phyloP scores from a whole-genome alignment of 2,797 vertebrate genomes.

The Sebastes cheni region DNA sequence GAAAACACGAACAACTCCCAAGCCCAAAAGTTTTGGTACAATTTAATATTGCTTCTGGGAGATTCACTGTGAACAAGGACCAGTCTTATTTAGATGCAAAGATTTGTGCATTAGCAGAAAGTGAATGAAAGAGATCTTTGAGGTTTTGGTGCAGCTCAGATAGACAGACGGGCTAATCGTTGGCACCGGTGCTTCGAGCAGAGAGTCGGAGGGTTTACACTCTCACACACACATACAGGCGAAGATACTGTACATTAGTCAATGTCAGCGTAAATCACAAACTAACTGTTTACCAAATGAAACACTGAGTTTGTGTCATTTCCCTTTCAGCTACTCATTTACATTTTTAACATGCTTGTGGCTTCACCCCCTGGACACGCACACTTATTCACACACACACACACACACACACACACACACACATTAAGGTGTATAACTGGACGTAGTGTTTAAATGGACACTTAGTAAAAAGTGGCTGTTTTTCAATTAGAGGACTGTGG shows the following conservation, averaged over 20 bases:
- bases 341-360: constrained; percentile 62
- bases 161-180: constrained; percentile 56
- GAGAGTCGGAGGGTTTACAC: constrained; percentile 4
- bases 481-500: constrained; percentile 48
- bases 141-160: constrained; percentile 51
- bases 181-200: constrained; percentile 51
- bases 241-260: constrained; percentile 9
- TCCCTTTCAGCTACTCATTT: constrained; percentile 47
- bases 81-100: no score
- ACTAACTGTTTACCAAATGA: constrained; percentile 54
- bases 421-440: constrained; percentile 36
- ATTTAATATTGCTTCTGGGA: no score
- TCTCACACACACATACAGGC: background rate
- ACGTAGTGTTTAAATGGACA: constrained; percentile 58
- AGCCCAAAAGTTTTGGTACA: no score
- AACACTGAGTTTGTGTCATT: constrained; percentile 52
- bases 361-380: constrained; percentile 31
- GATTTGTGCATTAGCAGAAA: no score
- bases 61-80: no score
- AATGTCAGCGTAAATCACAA: constrained; percentile 41
- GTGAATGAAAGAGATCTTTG: constrained; percentile 74
- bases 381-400: background rate
- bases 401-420: background rate
- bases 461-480: constrained; percentile 57
- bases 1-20: no score